These are phyloP conservation scores for Zygaena filipendulae DNA, from an alignment of 2,888 invertebrate species.

Conservation along the genomic window DNA sequence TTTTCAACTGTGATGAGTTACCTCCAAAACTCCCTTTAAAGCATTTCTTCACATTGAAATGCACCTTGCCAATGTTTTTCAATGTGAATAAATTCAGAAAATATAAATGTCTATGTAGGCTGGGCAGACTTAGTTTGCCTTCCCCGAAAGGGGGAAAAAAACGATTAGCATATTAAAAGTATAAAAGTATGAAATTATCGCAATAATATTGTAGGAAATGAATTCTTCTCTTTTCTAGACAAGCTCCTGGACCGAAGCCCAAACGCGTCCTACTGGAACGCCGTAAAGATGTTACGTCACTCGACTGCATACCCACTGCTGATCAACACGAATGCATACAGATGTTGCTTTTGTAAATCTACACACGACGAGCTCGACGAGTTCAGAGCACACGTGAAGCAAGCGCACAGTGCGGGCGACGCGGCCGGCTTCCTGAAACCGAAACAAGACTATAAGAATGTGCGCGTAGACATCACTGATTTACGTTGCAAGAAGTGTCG, in stretches of 20 bases:
- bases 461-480: conserved; percentile 15
- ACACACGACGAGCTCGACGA: conserved; percentile 7
- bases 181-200: too few relatives aligned
- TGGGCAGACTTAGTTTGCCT: too few relatives aligned
- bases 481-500: conserved; percentile 14
- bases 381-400: conserved; percentile 13
- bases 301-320: conserved; percentile 22
- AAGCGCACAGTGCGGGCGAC: conserved; percentile 10
- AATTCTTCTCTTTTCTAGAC: conserved; percentile 20
- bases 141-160: too few relatives aligned
- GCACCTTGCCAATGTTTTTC: too few relatives aligned
- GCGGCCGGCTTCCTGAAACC: conserved; percentile 9
- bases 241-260: too few relatives aligned
- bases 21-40: too few relatives aligned
- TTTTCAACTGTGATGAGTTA: too few relatives aligned
- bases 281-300: conserved; percentile 20
- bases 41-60: too few relatives aligned
- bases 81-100: too few relatives aligned
- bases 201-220: too few relatives aligned
- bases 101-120: too few relatives aligned
- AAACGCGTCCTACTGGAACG: conserved; percentile 22
- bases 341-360: conserved; percentile 17
- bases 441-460: conserved; percentile 4
- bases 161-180: too few relatives aligned
- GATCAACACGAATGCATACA: conserved; percentile 16